A percentile compares a stretch with the other conserved stretches of the same genome.
phyloP scores from a whole-genome alignment of 2,888 invertebrate genomes.

The Cataglyphis rosenhaueri region DNA sequence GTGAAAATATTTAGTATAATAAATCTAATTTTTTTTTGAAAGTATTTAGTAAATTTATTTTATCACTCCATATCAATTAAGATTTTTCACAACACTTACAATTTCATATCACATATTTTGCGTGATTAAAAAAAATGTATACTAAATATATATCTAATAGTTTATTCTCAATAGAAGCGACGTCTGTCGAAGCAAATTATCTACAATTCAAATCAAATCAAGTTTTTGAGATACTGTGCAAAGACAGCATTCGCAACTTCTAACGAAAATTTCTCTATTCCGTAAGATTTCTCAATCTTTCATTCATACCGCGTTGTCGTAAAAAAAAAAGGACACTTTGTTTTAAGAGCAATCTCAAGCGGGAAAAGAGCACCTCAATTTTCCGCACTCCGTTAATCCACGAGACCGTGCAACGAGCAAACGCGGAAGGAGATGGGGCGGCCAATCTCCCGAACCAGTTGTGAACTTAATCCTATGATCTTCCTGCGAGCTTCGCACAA shows the following conservation, averaged over 20 bases:
- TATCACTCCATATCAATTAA: neutral
- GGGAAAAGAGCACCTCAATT: conserved; percentile 14
- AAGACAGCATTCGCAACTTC: neutral
- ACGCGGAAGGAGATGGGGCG: conserved; percentile 18
- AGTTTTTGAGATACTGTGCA: neutral
- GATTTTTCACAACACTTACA: neutral
- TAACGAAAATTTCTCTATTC: neutral
- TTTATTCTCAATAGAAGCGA: neutral
- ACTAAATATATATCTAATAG: neutral
- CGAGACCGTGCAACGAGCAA: neutral
- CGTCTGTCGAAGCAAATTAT: neutral
- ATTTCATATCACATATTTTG: neutral
- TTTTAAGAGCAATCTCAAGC: conserved; percentile 7
- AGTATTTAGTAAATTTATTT: neutral
- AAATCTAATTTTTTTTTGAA: neutral
- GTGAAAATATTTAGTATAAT: neutral
- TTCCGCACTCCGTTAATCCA: conserved; percentile 18
- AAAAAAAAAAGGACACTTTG: neutral
- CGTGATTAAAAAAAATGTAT: neutral
- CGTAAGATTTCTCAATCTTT: neutral
- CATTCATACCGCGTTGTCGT: neutral
- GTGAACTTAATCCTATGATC: conserved; percentile 29
- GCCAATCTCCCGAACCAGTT: conserved; percentile 15
- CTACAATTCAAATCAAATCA: neutral
- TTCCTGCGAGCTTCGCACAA: conserved; percentile 3